Base-by-base conservation (phyloP, 2,113 vertebrate species). In the Nettapus auritus region DNA sequence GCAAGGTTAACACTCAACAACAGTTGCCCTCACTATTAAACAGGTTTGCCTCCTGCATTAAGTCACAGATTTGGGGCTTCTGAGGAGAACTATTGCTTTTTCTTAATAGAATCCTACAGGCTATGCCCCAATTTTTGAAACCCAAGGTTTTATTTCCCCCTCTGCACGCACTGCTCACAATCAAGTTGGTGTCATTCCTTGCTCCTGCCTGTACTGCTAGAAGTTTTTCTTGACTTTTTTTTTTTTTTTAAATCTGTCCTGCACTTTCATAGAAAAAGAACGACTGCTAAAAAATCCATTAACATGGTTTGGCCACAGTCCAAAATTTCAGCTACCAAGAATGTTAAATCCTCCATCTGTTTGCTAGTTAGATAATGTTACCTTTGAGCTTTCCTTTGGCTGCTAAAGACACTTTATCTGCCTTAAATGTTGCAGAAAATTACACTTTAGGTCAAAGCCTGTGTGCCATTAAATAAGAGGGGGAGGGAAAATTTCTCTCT, bases 351-450 rank as follows among this genome's bases (percentile, higher is more conserved):
- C 93, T 96, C 94, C 96, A 97, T 97, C 96, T 96, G 94, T 94
- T 96, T 97, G 96, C 96, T 96, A 94, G 95, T 95, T 95, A 96
- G 95, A 97, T 97, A 97, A 97, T 97, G 95, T 97, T 96, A 97
- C 97, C 96, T 97, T 96, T 94, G 97, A 97, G 96, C 94, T 97
- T 97, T 97, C 91, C 90, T 96, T 85, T 97, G 96, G 93, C 95
- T 96, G 93, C 93, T 96, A 96, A 96, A 96, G 96, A 96, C 86
- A 97, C 94, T 97, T 97, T 97, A 97, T 96, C 95, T 96, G 93
- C 89, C 94, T 97, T 95, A 97, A 97, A 97, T 96, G 96, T 96
- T 97, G 96, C 97, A 97, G 96, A 97, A 97, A 97, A 97, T 97
- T 96, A 97, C 95, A 97, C 96, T 96, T 95, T 86, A 94, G 96